Evolutionary conservation across 30 jellyfish, hydroid and myxozoan genomes (phyloP), one percentile per base, ranked within the genome.

Genomic region (Cassiopea andromeda): DNA sequence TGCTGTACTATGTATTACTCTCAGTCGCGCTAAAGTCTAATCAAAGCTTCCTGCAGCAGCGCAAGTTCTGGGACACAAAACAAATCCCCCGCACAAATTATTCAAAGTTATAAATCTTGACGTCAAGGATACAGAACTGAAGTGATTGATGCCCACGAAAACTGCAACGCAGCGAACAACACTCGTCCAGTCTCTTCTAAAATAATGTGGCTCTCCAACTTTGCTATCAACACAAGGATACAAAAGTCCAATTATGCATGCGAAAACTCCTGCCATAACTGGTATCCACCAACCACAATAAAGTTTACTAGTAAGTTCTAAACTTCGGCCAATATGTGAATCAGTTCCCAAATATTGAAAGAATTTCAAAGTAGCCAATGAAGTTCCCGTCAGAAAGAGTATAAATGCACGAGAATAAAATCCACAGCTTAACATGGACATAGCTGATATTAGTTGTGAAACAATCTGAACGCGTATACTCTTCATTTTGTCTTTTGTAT

Each of bases 201-300:
- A 79, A 27, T 85, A 81, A 64, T 69, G 91, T 1, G 94, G 93
- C 46, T 60, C 84, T 46, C 97, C 97, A 69, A 78, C 64, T 64
- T 82, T 92, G 50, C 83, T 79, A 60, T 92, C 97, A 17, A 92
- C 46, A 54, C 94, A 92, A 0, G 97, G 97, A 57, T 92, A 92
- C 4, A 92, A 45, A 7, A 92, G 89, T 78, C 97, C 97, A 73
- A 81, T 57, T 18, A 92, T 67, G 60, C 94, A 77, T 16, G 97
- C 97, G 68, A 85, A 85, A 17, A 67, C 84, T 60, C 97, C 97
- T 67, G 82, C 61, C 13, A 79, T 75, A 9, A 90, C 64, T 18
- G 97, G 94, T 64, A 85, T 78, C 97, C 97, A 92, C 97, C 97
- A 92, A 38, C 92, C 87, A 15, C 44, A 78, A 19, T 82, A 87